Evolutionary conservation across 2,797 vertebrate species (phyloP).

Genomic region (Coilia nasus): DNA sequence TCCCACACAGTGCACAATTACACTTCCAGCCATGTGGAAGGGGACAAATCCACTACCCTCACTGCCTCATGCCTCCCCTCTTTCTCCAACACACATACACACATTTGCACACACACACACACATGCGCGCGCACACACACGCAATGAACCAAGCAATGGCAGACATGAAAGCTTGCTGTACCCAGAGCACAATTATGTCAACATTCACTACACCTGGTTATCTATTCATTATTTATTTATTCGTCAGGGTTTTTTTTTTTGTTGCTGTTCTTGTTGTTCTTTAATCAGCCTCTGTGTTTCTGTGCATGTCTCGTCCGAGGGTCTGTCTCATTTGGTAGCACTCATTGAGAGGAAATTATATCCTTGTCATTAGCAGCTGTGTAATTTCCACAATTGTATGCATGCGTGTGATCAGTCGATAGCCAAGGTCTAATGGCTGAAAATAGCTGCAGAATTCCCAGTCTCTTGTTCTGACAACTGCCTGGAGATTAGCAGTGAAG

Average conservation of each 20-base stretch:
- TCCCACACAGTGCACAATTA: constrained; percentile 36
- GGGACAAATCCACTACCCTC: constrained; percentile 43
- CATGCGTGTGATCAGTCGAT: constrained; percentile 18
- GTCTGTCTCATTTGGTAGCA: constrained; percentile 16
- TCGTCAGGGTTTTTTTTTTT: not conserved
- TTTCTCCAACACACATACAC: not conserved
- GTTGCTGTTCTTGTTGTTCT: not conserved
- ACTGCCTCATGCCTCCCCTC: not conserved
- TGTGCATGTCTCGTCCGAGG: not conserved
- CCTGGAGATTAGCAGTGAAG: constrained; percentile 8
- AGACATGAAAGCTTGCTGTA: not conserved
- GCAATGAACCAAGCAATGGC: constrained; percentile 8
- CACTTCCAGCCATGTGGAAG: constrained; percentile 37
- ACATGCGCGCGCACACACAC: too few relatives aligned
- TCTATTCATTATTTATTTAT: not conserved
- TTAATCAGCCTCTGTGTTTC: not conserved
- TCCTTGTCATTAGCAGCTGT: constrained; percentile 19
- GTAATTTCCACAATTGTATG: constrained; percentile 24
- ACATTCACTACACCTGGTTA: constrained; percentile 10
- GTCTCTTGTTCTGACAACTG: constrained; percentile 5
- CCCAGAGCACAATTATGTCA: not conserved
- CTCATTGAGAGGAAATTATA: constrained; percentile 20
- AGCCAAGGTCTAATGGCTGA: constrained; percentile 19
- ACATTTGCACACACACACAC: not conserved
- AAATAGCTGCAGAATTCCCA: constrained; percentile 17